Evolutionary conservation across 2,113 vertebrate genomes (phyloP), one percentile per base, ranked within the genome.

Genomic region (Anoplopoma fimbria): DNA sequence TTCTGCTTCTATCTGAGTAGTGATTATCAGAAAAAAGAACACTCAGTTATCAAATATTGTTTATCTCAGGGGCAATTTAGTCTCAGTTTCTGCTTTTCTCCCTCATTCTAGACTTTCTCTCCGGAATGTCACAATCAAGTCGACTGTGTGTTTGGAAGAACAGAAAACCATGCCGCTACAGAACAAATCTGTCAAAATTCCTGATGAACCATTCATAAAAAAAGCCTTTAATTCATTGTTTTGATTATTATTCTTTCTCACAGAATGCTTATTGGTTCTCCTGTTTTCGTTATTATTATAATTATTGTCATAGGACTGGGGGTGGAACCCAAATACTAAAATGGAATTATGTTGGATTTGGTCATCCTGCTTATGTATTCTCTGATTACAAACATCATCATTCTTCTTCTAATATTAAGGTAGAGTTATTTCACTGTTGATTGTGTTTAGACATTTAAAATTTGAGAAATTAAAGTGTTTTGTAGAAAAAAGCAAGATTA

Each of bases 41-140:
- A 45, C 47, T 29, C 51, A 75, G 17, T 21, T 69, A 57, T 80
- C 72, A 77, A 53, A 51, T 82, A 29, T 53, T 49, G 57, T 69
- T 79, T 34, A 34, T 60, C 34, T 77, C 27, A 69, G 63, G 60
- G 82, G 58, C 71, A 47, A 27, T 23, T 31, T 74, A n/a, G 25
- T 57, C 65, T 51, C 47, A 68, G 36, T 45, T 77, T 12, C 38
- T 27, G 34, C 49, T 33, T 55, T 38, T 67, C 12, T 42, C 27
- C 38, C 36, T 68, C 7, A 17, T 64, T 70, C 19, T n/a, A 4
- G 29, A 64, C 49, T 67, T 70, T 62, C 31, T 53, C 33, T 65
- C 12, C 12, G 17, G 67, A 45, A 77, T 74, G 34, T 14, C 6
- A 63, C 40, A 34, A 51, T 33, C 10, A 36, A 61, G 60, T 40